A percentile compares a stretch with the other conserved stretches of the same genome.
Conservation (phyloP, 2,113 vertebrate genomes). For the Gasterosteus nipponicus region DNA sequence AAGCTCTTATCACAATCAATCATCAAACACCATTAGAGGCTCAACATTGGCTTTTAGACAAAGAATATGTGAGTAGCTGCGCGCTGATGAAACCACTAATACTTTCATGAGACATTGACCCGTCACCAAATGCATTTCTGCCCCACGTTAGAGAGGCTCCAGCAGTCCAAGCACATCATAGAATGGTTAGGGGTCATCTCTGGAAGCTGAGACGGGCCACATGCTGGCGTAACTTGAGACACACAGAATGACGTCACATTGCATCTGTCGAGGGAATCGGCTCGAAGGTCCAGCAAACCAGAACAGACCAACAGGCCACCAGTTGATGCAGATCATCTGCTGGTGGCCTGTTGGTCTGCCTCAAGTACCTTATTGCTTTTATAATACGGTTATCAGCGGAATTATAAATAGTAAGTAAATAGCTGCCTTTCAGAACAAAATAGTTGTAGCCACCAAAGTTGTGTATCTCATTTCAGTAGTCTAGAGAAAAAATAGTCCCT, state of each 20-base stretch:
- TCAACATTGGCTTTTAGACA: neutral
- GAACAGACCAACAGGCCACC: no score
- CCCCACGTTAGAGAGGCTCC: neutral
- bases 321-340: no score
- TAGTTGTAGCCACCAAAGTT: no score
- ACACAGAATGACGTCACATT: neutral
- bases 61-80: neutral
- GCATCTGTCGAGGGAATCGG: neutral
- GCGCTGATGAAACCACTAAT: neutral
- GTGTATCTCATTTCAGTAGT: no score
- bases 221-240: neutral
- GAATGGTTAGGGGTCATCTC: neutral
- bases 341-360: no score
- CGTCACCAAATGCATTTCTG: neutral
- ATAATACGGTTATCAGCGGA: no score
- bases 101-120: neutral
- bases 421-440: no score
- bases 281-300: neutral
- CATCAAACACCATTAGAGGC: neutral
- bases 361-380: no score
- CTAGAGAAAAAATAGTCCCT: no score
- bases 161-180: neutral
- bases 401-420: no score
- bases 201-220: neutral
- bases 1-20: neutral